These are phyloP conservation scores for Phrynocephalus guinanensis DNA, from an alignment of 2,797 vertebrate genomes.

Conservation along the genomic window DNA sequence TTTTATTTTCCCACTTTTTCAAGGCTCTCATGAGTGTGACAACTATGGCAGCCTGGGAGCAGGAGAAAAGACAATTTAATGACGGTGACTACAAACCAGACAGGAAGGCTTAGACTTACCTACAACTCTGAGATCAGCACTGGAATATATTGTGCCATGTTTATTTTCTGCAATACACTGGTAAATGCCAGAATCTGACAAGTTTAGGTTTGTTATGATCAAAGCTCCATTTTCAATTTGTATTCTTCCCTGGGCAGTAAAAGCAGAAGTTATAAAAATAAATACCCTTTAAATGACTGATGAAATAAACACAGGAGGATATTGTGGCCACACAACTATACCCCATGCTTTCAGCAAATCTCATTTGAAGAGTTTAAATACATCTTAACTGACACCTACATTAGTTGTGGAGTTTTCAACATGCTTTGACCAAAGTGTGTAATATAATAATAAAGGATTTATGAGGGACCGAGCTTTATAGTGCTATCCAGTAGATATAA, in stretches of 20 bases:
- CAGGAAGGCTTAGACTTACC: conserved; percentile 82
- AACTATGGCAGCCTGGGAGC: neutral
- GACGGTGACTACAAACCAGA: neutral
- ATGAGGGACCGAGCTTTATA: neutral
- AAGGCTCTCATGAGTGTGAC: neutral
- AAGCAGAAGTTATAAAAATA: conserved; percentile 43
- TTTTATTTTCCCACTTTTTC: neutral
- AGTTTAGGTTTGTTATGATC: conserved; percentile 87
- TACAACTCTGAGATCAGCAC: conserved; percentile 91
- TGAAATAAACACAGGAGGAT: neutral
- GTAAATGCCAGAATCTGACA: conserved; percentile 95
- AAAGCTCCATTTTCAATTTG: conserved; percentile 95
- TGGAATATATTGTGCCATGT: conserved; percentile 91
- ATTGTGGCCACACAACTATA: conserved; percentile 1
- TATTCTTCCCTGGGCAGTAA: conserved; percentile 85
- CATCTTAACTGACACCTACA: neutral
- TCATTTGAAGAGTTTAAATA: conserved; percentile 20
- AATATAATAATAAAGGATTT: conserved; percentile 12
- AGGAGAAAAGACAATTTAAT: neutral
- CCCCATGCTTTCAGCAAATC: conserved; percentile 2
- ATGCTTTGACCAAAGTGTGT: conserved; percentile 28
- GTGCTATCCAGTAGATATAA: conserved; percentile 18
- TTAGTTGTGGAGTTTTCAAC: neutral
- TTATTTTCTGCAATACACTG: conserved; percentile 98
- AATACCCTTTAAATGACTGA: neutral